Percentiles rank a stretch among this genome's conserved stretches.
Conservation (phyloP, 2,797 vertebrate species). For the Pyrocephalus nanus region DNA sequence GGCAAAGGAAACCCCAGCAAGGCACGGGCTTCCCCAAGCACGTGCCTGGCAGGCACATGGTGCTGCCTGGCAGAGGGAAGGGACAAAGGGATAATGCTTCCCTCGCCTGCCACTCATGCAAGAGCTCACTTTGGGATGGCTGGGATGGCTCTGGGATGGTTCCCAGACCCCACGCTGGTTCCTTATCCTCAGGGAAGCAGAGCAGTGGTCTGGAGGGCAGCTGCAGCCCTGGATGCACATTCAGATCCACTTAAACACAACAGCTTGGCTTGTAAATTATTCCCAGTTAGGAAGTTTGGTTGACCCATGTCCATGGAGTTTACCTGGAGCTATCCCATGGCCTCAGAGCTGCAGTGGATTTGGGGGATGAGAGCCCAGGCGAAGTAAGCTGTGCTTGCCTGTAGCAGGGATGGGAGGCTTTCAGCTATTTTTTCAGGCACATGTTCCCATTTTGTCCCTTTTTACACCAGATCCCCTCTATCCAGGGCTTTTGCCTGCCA, state of each 20-base stretch:
- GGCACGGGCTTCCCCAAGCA: accelerated
- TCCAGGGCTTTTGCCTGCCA: background rate
- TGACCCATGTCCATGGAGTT: accelerated
- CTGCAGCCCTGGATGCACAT: background rate
- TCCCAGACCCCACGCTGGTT: accelerated
- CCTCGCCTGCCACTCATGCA: accelerated
- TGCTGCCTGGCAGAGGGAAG: background rate
- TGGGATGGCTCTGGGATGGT: background rate
- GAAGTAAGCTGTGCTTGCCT: background rate
- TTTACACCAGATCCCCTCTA: background rate
- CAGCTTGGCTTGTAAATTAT: accelerated
- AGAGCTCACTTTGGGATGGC: background rate
- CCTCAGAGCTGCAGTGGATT: background rate
- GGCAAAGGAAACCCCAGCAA: background rate
- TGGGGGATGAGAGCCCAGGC: accelerated
- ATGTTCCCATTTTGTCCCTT: background rate
- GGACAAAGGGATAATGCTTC: background rate
- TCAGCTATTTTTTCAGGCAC: background rate
- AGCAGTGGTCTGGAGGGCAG: background rate
- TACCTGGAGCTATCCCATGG: background rate
- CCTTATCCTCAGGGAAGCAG: accelerated
- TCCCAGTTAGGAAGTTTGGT: background rate
- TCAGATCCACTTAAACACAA: background rate
- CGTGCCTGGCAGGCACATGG: accelerated
- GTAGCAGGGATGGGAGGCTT: background rate